Base-by-base conservation (phyloP, 30 jellyfish, hydroid and myxozoan species). In the Morbakka virulenta region DNA sequence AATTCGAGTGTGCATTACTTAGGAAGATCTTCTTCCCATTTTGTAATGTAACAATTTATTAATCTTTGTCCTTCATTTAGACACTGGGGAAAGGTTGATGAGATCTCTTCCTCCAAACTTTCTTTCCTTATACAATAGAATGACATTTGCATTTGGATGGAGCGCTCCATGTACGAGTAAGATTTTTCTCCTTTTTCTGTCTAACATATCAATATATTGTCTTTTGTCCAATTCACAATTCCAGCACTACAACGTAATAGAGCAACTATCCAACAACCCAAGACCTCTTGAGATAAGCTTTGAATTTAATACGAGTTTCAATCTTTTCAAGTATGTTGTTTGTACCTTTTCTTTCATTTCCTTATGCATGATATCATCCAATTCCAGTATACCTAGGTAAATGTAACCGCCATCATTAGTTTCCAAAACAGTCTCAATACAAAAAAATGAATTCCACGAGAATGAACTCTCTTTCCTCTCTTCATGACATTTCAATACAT, bases 391-490 rank as follows among this genome's bases (percentile, higher is more conserved):
- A 9, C 66, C 74, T 3, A 6, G 4, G 67, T 32, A 67, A 1
- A 21, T 30, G 83, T 71, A 33, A 25, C 83, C 83, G 28, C 23
- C 78, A 27, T 71, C 49, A 35, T 27, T 47, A 26, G 72, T 24
- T 71, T 67, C 79, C 79, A 23, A 67, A 28, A 67, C 79, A 67
- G 33, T 67, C 79, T 30, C 36, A 62, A 28, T 67, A 62, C 70
- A 32, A 67, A 14, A 67, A 32, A 28, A 33, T 35, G n/a, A 32
- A 67, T 67, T 67, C 79, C 79, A 67, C 24, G 64, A 26, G 68
- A 67, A 67, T 33, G 71, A 67, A 34, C 79, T 67, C 79, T 67
- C 79, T 67, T 67, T 32, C 70, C 79, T 67, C 76, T 64, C 76
- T 71, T 67, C 79, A 30, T 26, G 67, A 67, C 27, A 67, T 32